A percentile compares a stretch with the other conserved stretches of the same genome.
phyloP scores from a whole-genome alignment of 2,888 invertebrate genomes.

The Ophion costatus region DNA sequence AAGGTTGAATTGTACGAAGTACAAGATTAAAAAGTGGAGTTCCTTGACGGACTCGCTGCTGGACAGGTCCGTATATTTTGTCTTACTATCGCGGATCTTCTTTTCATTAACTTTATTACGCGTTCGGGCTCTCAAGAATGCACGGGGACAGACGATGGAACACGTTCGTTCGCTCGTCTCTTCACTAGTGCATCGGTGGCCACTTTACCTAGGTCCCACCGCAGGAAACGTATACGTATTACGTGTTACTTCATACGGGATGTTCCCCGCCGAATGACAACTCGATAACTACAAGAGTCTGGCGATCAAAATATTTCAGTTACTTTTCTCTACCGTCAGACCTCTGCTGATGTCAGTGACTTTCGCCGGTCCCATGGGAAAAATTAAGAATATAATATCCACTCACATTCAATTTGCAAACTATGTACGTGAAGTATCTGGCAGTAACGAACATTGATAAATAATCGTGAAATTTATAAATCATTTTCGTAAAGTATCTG shows the following conservation, averaged over 20 bases:
- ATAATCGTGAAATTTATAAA: too few species aligned
- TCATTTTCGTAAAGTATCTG: too few species aligned
- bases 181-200: constrained; percentile 28
- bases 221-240: background rate
- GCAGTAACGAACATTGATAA: too few species aligned
- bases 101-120: background rate
- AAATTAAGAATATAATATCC: too few species aligned
- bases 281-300: background rate
- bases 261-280: background rate
- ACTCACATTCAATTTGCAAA: too few species aligned
- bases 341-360: too few species aligned
- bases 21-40: constrained; percentile 58
- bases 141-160: constrained; percentile 8
- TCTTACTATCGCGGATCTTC: constrained; percentile 8
- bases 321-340: too few species aligned
- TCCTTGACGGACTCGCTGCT: constrained; percentile 62
- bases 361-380: too few species aligned
- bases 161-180: constrained; percentile 31
- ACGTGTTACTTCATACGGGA: background rate
- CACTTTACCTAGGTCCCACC: background rate
- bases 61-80: constrained; percentile 19
- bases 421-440: too few species aligned
- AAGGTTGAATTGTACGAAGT: background rate
- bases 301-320: too few species aligned
- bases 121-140: background rate